phyloP scores from a whole-genome alignment of 2,113 vertebrate species.

The Neomonachus schauinslandi region DNA sequence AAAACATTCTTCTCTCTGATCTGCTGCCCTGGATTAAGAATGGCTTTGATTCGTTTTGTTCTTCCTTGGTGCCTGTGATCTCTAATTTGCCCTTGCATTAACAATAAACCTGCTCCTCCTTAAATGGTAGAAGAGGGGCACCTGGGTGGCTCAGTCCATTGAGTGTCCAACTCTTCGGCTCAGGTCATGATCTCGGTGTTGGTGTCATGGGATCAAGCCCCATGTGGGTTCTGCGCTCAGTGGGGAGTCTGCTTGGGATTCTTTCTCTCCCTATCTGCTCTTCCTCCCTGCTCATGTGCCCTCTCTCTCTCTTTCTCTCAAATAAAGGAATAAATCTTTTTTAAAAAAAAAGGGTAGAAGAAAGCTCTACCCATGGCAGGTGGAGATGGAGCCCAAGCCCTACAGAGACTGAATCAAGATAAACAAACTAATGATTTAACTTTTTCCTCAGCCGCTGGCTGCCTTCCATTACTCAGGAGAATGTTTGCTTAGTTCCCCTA shows the following conservation, averaged over 20 bases:
- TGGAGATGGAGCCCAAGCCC: not conserved
- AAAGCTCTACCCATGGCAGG: constrained; percentile 23
- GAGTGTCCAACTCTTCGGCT: not conserved
- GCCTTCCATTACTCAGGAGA: not conserved
- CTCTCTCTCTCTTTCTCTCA: not conserved
- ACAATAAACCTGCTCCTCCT: constrained; percentile 35
- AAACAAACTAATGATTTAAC: constrained; percentile 64
- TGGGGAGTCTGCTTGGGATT: no score
- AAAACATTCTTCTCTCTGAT: constrained; percentile 48
- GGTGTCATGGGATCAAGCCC: not conserved
- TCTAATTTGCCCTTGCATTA: constrained; percentile 57
- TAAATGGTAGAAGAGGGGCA: constrained; percentile 12
- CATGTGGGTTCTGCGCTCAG: no score
- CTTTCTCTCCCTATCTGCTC: no score
- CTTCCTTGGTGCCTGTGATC: constrained; percentile 42
- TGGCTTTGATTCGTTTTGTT: constrained; percentile 57
- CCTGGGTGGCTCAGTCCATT: not conserved
- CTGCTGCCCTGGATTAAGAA: not conserved
- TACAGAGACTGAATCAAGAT: constrained; percentile 30
- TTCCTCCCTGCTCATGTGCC: no score
- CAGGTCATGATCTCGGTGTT: not conserved
- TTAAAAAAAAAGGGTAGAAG: constrained; percentile 2
- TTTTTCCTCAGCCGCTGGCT: constrained; percentile 32
- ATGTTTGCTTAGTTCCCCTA: not conserved
- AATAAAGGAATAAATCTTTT: not conserved